phyloP scores from a whole-genome alignment of 2,888 invertebrate species.

The Macrophya annulata region DNA sequence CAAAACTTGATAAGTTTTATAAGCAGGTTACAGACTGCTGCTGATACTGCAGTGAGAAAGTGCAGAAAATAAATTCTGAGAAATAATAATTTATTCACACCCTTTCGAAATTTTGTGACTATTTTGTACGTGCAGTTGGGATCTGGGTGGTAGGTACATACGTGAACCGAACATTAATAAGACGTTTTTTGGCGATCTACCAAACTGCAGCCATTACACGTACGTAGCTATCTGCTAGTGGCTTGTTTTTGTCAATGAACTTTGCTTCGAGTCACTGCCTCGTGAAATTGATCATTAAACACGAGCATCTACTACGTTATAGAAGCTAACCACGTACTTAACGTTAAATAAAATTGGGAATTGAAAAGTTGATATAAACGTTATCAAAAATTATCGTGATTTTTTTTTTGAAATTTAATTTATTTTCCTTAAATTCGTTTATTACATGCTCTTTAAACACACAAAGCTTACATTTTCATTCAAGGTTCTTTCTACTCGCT shows the following conservation, averaged over 20 bases:
- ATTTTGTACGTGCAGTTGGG: neutral
- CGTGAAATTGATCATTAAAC: constrained; percentile 29
- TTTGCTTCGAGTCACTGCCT: constrained; percentile 4
- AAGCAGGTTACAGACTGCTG: neutral
- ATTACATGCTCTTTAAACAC: neutral
- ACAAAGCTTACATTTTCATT: neutral
- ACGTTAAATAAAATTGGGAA: neutral
- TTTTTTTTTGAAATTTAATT: too few relatives aligned
- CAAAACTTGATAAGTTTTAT: neutral
- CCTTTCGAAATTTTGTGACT: neutral
- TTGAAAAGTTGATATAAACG: neutral
- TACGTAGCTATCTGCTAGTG: neutral
- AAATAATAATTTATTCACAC: neutral
- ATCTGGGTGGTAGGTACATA: neutral
- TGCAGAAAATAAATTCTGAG: neutral
- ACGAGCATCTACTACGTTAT: neutral
- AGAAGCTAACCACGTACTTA: neutral
- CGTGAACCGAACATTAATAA: neutral
- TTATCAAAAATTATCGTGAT: neutral
- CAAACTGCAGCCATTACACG: neutral
- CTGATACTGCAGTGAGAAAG: neutral
- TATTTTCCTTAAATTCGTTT: too few relatives aligned
- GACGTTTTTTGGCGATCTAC: constrained; percentile 4
- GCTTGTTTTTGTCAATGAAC: neutral
- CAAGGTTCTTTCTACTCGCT: neutral